These are phyloP conservation scores for Aspidiotus rigidus DNA, from an alignment of 2,888 invertebrate species.

Conservation along the genomic window DNA sequence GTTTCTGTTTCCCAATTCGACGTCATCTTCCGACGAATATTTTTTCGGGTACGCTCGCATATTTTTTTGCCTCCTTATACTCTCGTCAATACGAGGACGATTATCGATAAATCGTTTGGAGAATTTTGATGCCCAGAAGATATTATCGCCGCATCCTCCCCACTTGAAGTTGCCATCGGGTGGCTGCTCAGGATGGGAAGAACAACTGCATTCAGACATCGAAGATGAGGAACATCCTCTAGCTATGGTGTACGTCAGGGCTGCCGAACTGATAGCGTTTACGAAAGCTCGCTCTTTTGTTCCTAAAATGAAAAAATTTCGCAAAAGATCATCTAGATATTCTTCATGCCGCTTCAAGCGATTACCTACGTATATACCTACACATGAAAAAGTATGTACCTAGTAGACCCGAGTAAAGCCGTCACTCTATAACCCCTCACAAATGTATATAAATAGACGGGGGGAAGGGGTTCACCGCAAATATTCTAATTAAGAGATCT, in stretches of 20 bases:
- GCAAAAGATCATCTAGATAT: too few relatives aligned
- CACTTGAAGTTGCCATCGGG: slow-evolving; percentile 69
- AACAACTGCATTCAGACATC: slow-evolving; percentile 68
- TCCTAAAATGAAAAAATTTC: slow-evolving; percentile 46
- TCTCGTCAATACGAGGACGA: slow-evolving; percentile 37
- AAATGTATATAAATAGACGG: too few relatives aligned
- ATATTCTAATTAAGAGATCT: too few relatives aligned
- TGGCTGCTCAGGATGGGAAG: slow-evolving; percentile 58
- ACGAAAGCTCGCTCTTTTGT: slow-evolving; percentile 79
- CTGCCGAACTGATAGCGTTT: slow-evolving; percentile 71
- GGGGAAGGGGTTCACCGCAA: too few relatives aligned
- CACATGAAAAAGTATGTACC: too few relatives aligned
- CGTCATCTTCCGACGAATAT: slow-evolving; percentile 28
- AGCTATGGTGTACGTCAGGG: slow-evolving; percentile 65
- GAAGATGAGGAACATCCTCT: slow-evolving; percentile 68
- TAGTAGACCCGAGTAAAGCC: too few relatives aligned
- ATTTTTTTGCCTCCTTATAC: slow-evolving; percentile 35
- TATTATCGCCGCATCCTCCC: slow-evolving; percentile 80
- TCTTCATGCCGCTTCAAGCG: too few relatives aligned
- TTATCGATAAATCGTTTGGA: slow-evolving; percentile 61
- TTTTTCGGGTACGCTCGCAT: slow-evolving; percentile 13
- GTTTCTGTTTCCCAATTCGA: slow-evolving; percentile 27
- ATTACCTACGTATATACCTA: too few relatives aligned
- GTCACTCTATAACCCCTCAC: too few relatives aligned
- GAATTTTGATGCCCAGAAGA: slow-evolving; percentile 61